phyloP scores from a whole-genome alignment of 2,113 vertebrate species.

The Campylorhamphus procurvoides region DNA sequence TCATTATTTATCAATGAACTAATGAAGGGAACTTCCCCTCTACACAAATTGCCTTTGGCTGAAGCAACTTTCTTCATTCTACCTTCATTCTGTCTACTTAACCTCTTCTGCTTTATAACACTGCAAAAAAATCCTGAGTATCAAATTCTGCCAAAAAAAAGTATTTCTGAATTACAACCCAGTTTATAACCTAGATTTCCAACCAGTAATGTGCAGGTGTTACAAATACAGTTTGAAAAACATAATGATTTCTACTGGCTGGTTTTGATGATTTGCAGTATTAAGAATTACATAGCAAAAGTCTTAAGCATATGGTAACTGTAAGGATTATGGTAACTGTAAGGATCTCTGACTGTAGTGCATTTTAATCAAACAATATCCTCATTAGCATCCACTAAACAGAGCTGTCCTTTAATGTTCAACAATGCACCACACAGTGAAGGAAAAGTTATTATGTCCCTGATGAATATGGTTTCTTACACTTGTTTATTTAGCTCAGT shows the following conservation, averaged over 20 bases:
- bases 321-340: constrained; percentile 9
- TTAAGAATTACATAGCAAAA: not conserved
- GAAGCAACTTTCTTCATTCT: not conserved
- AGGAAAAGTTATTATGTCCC: not conserved
- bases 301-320: constrained; percentile 12
- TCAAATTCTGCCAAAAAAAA: not conserved
- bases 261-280: not conserved
- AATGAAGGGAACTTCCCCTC: not conserved
- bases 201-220: not conserved
- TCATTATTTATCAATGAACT: not conserved
- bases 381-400: constrained; percentile 35
- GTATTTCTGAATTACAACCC: not conserved
- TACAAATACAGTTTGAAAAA: not conserved
- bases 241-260: not conserved
- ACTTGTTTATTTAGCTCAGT: not conserved
- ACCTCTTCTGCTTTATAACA: not conserved
- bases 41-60: not conserved
- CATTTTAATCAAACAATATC: constrained; percentile 50
- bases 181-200: not conserved
- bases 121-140: not conserved
- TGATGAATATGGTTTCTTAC: not conserved
- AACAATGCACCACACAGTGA: not conserved
- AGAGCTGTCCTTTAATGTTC: not conserved
- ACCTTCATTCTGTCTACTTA: not conserved
- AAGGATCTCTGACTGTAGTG: not conserved